A percentile compares a stretch with the other conserved stretches of the same genome.
phyloP scores from a whole-genome alignment of 2,113 vertebrate species.

The Empidonax traillii region DNA sequence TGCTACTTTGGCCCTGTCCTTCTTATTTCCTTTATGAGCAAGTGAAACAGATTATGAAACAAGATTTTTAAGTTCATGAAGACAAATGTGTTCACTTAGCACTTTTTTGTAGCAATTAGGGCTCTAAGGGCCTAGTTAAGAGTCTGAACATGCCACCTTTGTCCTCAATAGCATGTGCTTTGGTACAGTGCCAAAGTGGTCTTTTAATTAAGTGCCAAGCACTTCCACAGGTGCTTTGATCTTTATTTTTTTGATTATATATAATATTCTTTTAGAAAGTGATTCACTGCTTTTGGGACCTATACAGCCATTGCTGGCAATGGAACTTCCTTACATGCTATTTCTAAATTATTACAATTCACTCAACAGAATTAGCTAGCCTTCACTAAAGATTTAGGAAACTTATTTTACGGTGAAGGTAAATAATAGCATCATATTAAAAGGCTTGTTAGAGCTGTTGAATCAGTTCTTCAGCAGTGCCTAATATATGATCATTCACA shows the following conservation, averaged over 20 bases:
- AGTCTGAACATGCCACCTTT: neutral
- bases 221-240: neutral
- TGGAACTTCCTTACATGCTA: accelerated
- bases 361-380: neutral
- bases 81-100: neutral
- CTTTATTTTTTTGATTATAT: neutral
- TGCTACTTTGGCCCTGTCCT: neutral
- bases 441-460: neutral
- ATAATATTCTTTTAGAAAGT: neutral
- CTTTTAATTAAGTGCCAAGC: neutral
- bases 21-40: neutral
- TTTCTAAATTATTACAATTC: neutral
- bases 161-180: neutral
- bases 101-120: neutral
- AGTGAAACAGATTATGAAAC: neutral
- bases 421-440: neutral
- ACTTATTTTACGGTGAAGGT: neutral
- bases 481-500: neutral
- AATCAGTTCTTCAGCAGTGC: neutral
- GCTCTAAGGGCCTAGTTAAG: neutral
- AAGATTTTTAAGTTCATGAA: neutral
- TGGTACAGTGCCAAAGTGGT: neutral
- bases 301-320: neutral
- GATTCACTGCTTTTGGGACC: neutral
- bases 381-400: neutral